Conservation (phyloP, 2,888 invertebrate species). For the Ochropleura plecta region DNA sequence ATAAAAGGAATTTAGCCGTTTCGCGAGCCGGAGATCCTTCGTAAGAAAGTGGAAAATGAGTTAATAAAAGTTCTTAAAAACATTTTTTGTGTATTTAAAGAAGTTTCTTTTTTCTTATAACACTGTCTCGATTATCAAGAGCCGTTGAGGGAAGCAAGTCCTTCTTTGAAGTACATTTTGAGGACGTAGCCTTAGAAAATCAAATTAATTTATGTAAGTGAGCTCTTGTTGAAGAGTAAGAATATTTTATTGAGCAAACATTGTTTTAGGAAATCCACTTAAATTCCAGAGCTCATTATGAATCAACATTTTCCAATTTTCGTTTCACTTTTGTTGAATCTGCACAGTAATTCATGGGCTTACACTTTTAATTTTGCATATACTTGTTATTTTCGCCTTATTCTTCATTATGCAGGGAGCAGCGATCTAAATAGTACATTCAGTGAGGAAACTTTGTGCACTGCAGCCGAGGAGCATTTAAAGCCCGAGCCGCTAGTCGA, state of each 20-base stretch:
- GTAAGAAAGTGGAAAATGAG: slow-evolving; percentile 68
- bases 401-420: background rate
- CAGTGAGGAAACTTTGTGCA: no score
- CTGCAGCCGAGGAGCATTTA: no score
- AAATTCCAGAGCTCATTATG: slow-evolving; percentile 30
- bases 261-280: slow-evolving; percentile 41
- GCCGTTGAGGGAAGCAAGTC: slow-evolving; percentile 70
- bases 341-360: background rate
- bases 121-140: slow-evolving; percentile 71
- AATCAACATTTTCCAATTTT: slow-evolving; percentile 25
- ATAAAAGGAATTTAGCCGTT: slow-evolving; percentile 54
- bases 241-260: slow-evolving; percentile 50
- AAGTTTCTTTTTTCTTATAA: slow-evolving; percentile 66
- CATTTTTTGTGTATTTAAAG: slow-evolving; percentile 66
- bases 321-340: background rate
- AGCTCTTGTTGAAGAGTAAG: slow-evolving; percentile 59
- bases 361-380: background rate
- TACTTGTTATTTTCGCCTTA: background rate
- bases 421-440: no score
- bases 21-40: slow-evolving; percentile 47
- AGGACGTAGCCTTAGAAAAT: slow-evolving; percentile 65
- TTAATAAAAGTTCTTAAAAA: slow-evolving; percentile 69
- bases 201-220: slow-evolving; percentile 70
- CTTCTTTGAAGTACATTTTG: slow-evolving; percentile 66
- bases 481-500: no score